A percentile compares a stretch with the other conserved stretches of the same genome.
Conservation (phyloP, 1,140 invertebrate genomes). For the Hetaerina americana region DNA sequence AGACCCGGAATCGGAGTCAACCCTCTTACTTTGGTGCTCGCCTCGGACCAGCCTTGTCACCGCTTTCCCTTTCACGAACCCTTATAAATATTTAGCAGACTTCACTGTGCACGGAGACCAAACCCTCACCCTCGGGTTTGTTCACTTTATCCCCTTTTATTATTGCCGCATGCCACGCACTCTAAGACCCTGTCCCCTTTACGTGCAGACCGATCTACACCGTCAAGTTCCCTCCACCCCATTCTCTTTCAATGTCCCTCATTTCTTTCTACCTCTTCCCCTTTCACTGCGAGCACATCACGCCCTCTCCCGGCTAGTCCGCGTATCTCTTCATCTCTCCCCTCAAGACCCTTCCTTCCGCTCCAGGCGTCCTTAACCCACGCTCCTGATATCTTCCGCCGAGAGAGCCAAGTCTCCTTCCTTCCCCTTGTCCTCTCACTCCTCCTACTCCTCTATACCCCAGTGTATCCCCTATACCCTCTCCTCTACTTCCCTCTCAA, state of each 20-base stretch:
- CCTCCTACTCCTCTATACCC: no score
- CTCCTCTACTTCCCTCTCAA: no score
- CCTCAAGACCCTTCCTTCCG: conserved; percentile 4
- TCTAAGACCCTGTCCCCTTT: no score
- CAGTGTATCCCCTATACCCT: no score
- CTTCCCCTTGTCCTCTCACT: conserved; percentile 8
- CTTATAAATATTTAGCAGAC: not conserved
- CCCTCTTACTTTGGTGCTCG: not conserved
- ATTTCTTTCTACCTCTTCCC: not conserved
- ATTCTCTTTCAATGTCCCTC: not conserved
- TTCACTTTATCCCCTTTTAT: not conserved
- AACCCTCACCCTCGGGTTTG: not conserved
- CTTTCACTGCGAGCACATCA: conserved; percentile 11
- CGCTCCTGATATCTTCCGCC: conserved; percentile 8
- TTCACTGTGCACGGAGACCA: not conserved
- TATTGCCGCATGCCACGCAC: not conserved
- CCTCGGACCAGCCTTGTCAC: not conserved
- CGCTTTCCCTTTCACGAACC: not conserved
- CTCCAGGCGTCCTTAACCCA: conserved; percentile 12
- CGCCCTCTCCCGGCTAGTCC: conserved; percentile 9
- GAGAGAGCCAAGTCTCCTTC: conserved; percentile 24
- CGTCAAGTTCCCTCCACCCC: no score
- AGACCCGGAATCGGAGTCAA: no score
- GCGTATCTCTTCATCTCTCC: conserved; percentile 10
- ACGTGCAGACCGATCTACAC: no score